These are phyloP conservation scores for Onychostruthus taczanowskii DNA, from an alignment of 2,113 vertebrate species.

Conservation along the genomic window DNA sequence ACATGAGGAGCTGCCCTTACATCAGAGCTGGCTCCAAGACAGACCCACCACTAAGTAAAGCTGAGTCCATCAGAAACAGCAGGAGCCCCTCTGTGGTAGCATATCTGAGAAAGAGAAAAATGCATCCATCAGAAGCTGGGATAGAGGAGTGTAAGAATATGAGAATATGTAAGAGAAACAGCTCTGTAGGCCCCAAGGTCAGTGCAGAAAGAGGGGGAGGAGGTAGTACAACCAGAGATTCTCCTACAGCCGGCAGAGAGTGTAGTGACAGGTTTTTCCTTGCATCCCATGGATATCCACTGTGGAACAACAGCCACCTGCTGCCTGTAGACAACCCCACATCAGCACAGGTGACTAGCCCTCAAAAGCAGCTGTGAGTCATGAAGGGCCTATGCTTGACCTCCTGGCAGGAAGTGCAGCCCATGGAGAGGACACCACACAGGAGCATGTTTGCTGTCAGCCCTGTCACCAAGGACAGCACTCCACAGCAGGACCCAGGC, in stretches of 20 bases:
- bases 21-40: background rate
- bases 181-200: background rate
- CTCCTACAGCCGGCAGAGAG: background rate
- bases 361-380: background rate
- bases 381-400: background rate
- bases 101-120: background rate
- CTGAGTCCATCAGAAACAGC: background rate
- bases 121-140: background rate
- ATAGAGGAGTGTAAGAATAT: background rate
- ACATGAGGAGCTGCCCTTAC: background rate
- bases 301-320: background rate
- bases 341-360: rapidly evolving
- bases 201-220: background rate
- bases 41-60: background rate
- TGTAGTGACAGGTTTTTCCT: background rate
- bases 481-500: rapidly evolving
- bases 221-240: background rate
- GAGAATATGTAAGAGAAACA: background rate
- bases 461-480: background rate
- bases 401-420: background rate
- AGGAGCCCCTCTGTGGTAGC: background rate
- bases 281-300: background rate
- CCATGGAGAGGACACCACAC: background rate
- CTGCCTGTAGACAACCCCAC: background rate
- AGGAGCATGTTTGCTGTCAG: background rate